Percentiles rank a stretch among this genome's conserved stretches.
phyloP scores from a whole-genome alignment of 2,888 invertebrate species.

The Clusia tigrina region DNA sequence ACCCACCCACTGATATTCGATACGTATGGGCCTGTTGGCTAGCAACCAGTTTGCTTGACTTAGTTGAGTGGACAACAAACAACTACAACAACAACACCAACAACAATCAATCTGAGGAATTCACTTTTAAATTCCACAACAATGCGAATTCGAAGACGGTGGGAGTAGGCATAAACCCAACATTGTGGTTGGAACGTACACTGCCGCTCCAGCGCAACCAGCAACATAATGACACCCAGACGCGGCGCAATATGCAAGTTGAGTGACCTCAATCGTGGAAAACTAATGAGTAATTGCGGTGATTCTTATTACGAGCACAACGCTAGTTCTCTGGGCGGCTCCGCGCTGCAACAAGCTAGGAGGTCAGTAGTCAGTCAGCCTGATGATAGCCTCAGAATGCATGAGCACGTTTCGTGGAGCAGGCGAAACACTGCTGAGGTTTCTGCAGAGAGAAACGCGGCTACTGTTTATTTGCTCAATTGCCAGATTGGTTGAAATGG shows the following conservation, averaged over 20 bases:
- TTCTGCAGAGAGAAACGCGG: not conserved
- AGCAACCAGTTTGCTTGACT: no score
- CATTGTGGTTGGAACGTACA: not conserved
- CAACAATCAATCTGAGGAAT: no score
- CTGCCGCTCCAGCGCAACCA: not conserved
- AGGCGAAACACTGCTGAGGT: not conserved
- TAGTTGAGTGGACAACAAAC: not conserved
- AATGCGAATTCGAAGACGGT: no score
- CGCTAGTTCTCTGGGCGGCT: no score
- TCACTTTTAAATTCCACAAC: slow-evolving; percentile 3
- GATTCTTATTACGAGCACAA: not conserved
- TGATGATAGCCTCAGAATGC: no score
- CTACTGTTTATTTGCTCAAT: no score
- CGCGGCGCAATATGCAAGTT: slow-evolving; percentile 9
- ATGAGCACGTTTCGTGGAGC: slow-evolving; percentile 9
- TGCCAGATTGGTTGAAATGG: not conserved
- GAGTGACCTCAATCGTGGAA: slow-evolving; percentile 17
- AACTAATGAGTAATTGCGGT: not conserved
- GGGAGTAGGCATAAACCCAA: not conserved
- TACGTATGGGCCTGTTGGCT: not conserved
- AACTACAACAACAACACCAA: no score
- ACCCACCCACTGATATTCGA: not conserved
- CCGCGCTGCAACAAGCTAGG: no score
- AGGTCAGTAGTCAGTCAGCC: no score
- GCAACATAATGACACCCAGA: not conserved